Conservation (phyloP, 2,113 vertebrate genomes). For the Rana temporaria region DNA sequence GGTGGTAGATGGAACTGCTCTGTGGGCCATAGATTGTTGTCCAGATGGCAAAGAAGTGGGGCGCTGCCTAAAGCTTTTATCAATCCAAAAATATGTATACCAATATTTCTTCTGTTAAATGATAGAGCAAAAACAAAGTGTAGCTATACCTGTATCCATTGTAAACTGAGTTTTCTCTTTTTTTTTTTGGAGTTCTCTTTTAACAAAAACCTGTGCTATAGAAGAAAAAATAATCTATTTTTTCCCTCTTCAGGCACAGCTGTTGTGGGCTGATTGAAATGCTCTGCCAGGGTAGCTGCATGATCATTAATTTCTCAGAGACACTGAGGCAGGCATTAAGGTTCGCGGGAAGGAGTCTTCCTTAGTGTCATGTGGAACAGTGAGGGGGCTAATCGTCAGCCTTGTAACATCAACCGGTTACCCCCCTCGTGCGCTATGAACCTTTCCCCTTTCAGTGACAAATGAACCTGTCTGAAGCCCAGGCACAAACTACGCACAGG, state of each 20-base stretch:
- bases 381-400: conserved; percentile 83
- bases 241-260: conserved; percentile 74
- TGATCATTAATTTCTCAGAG: conserved; percentile 86
- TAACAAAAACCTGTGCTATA: conserved; percentile 64
- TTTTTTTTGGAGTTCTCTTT: neutral
- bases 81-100: no score
- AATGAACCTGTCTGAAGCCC: conserved; percentile 83
- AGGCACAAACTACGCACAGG: conserved; percentile 81
- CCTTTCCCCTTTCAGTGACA: conserved; percentile 85
- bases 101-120: no score
- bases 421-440: conserved; percentile 84
- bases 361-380: conserved; percentile 84
- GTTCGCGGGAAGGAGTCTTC: conserved; percentile 83
- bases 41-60: no score
- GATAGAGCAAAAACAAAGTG: no score
- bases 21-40: no score
- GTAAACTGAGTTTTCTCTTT: conserved; percentile 56
- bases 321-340: conserved; percentile 85
- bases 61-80: no score
- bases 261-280: conserved; percentile 86
- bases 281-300: conserved; percentile 81
- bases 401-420: conserved; percentile 86
- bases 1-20: no score
- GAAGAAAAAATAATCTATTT: conserved; percentile 54
- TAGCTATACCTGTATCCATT: no score